phyloP scores from a whole-genome alignment of 2,113 vertebrate species.

The Lipotes vexillifer region DNA sequence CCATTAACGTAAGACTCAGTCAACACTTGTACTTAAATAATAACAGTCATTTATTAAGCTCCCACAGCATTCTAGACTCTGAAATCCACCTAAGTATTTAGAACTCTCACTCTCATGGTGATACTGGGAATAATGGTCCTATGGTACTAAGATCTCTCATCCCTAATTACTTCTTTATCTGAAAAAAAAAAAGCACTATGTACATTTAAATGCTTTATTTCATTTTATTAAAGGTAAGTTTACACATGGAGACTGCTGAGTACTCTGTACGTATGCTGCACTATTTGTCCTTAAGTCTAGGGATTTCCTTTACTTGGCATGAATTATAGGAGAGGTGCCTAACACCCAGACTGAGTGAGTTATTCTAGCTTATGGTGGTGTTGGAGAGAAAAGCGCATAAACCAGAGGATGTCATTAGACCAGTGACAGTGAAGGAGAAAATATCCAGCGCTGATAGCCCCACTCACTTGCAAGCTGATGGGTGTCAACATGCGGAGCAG shows the following conservation, averaged over 20 bases:
- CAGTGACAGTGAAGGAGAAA: conserved; percentile 75
- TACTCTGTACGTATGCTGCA: conserved; percentile 40
- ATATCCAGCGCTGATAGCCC: conserved; percentile 77
- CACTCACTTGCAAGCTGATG: conserved; percentile 73
- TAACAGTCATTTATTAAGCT: conserved; percentile 23
- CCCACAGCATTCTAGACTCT: neutral
- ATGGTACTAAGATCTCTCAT: neutral
- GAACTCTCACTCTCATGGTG: neutral
- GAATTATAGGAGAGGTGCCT: conserved; percentile 73
- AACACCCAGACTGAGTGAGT: conserved; percentile 70
- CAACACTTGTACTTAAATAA: neutral
- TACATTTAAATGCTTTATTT: conserved; percentile 43
- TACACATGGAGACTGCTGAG: conserved; percentile 42
- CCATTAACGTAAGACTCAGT: neutral
- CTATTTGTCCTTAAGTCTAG: conserved; percentile 73
- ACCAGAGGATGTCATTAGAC: conserved; percentile 81
- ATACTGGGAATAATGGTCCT: conserved; percentile 17
- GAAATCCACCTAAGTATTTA: neutral
- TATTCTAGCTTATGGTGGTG: conserved; percentile 73
- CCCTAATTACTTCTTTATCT: conserved; percentile 37
- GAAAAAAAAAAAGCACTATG: neutral
- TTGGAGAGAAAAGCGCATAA: conserved; percentile 77
- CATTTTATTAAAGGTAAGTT: conserved; percentile 58
- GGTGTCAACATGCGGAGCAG: conserved; percentile 71
- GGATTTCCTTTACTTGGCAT: conserved; percentile 79